phyloP scores from a whole-genome alignment of 2,888 invertebrate species.

The Cantharis flavilabris region DNA sequence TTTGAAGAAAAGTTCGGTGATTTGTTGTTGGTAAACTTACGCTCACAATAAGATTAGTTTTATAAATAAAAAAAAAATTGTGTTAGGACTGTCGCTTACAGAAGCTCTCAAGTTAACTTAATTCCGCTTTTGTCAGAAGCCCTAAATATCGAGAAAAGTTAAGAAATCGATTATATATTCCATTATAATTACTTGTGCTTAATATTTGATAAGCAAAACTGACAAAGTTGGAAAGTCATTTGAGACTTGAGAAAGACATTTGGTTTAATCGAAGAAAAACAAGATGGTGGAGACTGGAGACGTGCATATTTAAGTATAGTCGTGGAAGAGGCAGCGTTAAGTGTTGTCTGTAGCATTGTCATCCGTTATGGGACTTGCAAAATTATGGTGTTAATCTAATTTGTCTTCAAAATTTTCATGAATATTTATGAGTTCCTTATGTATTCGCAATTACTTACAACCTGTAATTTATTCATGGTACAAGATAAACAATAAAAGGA shows the following conservation, averaged over 20 bases:
- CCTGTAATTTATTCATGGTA: slow-evolving; percentile 1
- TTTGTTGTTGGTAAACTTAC: not conserved
- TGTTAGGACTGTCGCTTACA: not conserved
- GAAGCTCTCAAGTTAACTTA: not conserved
- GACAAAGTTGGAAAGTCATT: not conserved
- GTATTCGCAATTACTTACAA: slow-evolving; percentile 2
- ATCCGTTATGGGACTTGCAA: slow-evolving; percentile 14
- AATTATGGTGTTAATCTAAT: slow-evolving; percentile 17
- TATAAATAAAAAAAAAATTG: not conserved
- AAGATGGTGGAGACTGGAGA: not conserved
- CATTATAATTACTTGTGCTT: not conserved
- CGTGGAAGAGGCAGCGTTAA: slow-evolving; percentile 8
- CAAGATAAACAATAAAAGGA: not conserved
- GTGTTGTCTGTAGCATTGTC: slow-evolving; percentile 20
- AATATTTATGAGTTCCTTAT: slow-evolving; percentile 2
- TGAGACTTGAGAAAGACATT: not conserved
- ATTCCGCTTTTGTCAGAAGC: not conserved
- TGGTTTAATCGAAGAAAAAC: not conserved
- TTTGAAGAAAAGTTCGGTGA: not conserved
- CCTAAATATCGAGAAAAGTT: not conserved
- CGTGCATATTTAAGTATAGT: not conserved
- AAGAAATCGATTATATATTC: not conserved
- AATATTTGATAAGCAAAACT: not conserved
- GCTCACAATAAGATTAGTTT: not conserved
- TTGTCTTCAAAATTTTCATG: slow-evolving; percentile 15